Conservation (phyloP, 2,888 invertebrate genomes). For the Tuta absoluta region DNA sequence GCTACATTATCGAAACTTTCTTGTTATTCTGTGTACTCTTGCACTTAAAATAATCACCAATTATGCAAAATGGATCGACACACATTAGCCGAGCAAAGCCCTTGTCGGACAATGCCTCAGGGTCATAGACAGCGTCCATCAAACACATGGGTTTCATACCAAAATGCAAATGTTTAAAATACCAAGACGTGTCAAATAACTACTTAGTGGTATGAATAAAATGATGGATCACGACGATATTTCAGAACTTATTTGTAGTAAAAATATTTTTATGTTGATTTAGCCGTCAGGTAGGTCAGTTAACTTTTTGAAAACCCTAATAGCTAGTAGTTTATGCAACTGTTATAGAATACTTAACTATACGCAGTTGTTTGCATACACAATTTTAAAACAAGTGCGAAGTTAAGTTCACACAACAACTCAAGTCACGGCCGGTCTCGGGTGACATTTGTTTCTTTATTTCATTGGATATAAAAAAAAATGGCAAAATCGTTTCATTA, state of each 20-base stretch:
- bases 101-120: too few relatives aligned
- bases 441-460: too few relatives aligned
- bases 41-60: constrained; percentile 31
- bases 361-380: too few relatives aligned
- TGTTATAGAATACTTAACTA: too few relatives aligned
- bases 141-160: neutral
- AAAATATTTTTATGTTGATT: neutral
- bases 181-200: neutral
- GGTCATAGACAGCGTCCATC: neutral
- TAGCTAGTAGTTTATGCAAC: too few relatives aligned
- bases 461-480: too few relatives aligned
- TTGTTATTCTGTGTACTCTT: neutral
- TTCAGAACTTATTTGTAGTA: neutral
- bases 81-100: neutral
- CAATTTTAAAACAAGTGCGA: too few relatives aligned
- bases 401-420: too few relatives aligned
- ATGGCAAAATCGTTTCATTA: too few relatives aligned
- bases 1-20: neutral
- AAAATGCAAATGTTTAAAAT: neutral
- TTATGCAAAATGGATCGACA: neutral
- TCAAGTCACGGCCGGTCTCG: too few relatives aligned
- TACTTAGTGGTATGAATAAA: neutral
- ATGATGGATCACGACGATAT: neutral
- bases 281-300: neutral
- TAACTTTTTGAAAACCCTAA: neutral